Evolutionary conservation across 2,888 invertebrate genomes (phyloP).

Genomic region (Byasa hedistus): DNA sequence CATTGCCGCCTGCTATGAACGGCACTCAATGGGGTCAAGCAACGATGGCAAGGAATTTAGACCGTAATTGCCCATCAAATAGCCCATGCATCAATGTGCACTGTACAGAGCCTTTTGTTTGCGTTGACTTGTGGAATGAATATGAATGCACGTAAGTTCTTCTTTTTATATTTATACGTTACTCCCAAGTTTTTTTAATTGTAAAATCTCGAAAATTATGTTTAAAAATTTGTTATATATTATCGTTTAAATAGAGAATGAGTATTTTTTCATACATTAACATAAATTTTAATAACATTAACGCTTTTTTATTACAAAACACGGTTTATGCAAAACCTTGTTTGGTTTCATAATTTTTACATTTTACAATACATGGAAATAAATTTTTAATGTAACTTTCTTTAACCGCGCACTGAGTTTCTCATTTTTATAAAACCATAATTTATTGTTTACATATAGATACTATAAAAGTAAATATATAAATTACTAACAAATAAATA

Average conservation of each 20-base stretch:
- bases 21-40: conserved; percentile 98
- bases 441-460: conserved; percentile 25
- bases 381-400: conserved; percentile 30
- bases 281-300: no score
- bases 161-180: background rate
- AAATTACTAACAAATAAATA: conserved; percentile 25
- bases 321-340: background rate
- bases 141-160: conserved; percentile 98
- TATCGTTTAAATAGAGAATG: no score
- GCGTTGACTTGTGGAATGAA: conserved; percentile 98
- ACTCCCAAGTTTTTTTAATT: no score
- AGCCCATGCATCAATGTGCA: conserved; percentile 97
- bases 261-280: no score
- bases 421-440: conserved; percentile 35
- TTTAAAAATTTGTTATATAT: no score
- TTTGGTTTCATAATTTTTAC: background rate
- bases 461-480: conserved; percentile 26
- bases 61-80: conserved; percentile 95
- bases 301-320: no score
- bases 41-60: conserved; percentile 94
- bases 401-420: conserved; percentile 63
- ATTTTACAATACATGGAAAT: background rate
- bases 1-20: conserved; percentile 95
- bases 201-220: no score
- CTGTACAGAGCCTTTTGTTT: conserved; percentile 95